Base-by-base conservation (phyloP, 2,113 vertebrate genomes). In the Osmerus eperlanus region DNA sequence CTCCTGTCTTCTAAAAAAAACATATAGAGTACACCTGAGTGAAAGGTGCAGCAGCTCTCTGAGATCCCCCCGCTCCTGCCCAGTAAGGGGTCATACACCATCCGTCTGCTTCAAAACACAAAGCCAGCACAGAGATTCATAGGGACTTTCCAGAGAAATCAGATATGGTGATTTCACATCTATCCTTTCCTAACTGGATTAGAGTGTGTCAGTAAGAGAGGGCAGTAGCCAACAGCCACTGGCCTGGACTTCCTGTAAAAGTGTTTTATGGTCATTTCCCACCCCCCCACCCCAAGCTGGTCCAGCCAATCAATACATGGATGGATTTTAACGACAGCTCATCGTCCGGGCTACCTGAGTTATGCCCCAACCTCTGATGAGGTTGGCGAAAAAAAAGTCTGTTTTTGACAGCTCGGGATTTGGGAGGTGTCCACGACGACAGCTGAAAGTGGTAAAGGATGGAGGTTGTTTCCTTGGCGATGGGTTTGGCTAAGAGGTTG, bases 231-330 rank as follows among this genome's bases (percentile, higher is more conserved):
- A 23, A 79, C 21, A 28, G 77, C 76, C 6, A 65, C 70, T 72
- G 75, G 68, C 76, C 71, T 47, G 75, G 75, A 76, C 81, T 81
- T 86, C 80, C 76, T 86, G 82, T 86, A 78, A 84, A 90, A 83
- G 74, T 86, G 73, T 87, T 88, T 90, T 86, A 89, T 72, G 68
- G 73, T 56, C n/a, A 18, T 61, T 70, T 72, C 47, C 69, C 67
- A 55, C 68, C 68, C 67, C 74, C 78, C 32, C 71, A 66, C 68
- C 73, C 78, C 41, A 69, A 36, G 67, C 54, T 67, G 75, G 77
- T 69, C 75, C 78, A 84, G 71, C 78, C 75, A 71, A 89, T 90
- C 87, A 47, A 89, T 90, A 69, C 76, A 60, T n/a, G 69, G 81
- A 85, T 81, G 80, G 81, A 81, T 86, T 71, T 64, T 78, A 90